Evolutionary conservation across 2,113 vertebrate species (phyloP).

Genomic region (Manacus vitellinus): DNA sequence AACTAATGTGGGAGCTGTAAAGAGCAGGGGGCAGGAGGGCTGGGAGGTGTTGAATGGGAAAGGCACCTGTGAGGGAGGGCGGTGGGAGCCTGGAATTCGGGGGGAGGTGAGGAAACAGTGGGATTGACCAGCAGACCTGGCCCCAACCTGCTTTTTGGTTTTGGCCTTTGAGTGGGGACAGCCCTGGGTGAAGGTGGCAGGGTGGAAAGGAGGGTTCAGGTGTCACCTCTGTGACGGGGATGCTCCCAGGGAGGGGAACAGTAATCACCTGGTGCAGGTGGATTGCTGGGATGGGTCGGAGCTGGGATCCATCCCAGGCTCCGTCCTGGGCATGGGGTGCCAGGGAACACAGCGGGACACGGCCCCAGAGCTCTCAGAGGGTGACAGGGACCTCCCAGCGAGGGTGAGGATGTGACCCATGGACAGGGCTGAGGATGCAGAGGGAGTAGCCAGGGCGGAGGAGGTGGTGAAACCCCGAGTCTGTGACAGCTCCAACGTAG

Average conservation of each 20-base stretch:
- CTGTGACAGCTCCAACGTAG: accelerated
- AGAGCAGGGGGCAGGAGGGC: not conserved
- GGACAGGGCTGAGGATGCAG: not conserved
- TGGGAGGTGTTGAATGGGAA: not conserved
- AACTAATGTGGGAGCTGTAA: not conserved
- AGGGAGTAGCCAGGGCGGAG: not conserved
- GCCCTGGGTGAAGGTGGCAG: not conserved
- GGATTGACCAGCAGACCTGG: not conserved
- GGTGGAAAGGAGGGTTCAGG: not conserved
- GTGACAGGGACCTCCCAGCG: accelerated
- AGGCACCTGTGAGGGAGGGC: not conserved
- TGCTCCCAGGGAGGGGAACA: not conserved
- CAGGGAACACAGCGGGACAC: accelerated
- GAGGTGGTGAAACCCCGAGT: not conserved
- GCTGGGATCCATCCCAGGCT: not conserved
- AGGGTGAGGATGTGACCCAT: not conserved
- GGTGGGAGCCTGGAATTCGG: not conserved
- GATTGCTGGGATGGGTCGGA: not conserved
- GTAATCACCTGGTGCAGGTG: accelerated
- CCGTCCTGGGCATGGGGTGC: accelerated
- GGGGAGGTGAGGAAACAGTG: not conserved
- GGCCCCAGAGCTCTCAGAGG: not conserved
- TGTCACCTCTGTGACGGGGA: not conserved
- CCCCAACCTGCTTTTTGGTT: not conserved
- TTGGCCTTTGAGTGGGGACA: not conserved